phyloP scores from a whole-genome alignment of 1,140 invertebrate species.

The Heterodera carotae region DNA sequence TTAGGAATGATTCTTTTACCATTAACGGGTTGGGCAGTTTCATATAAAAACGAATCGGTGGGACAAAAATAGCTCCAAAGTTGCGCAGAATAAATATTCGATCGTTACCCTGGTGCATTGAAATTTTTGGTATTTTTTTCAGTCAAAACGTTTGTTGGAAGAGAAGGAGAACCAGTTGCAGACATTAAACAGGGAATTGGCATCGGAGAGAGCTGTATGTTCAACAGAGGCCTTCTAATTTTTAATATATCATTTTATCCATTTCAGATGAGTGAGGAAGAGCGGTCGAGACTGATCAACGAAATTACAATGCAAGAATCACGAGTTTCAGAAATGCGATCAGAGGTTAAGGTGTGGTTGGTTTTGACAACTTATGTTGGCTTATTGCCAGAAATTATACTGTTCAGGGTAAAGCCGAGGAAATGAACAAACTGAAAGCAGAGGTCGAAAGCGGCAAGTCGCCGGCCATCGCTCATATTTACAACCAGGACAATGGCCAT shows the following conservation, averaged over 20 bases:
- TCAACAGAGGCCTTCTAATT: no score
- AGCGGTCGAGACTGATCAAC: slow-evolving; percentile 76
- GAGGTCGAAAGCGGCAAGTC: slow-evolving; percentile 74
- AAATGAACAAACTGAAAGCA: slow-evolving; percentile 80
- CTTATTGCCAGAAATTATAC: no score
- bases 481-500: slow-evolving; percentile 73
- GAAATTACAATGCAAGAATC: slow-evolving; percentile 49
- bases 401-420: slow-evolving; percentile 79
- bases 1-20: no score
- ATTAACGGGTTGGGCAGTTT: no score
- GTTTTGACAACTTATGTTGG: no score
- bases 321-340: slow-evolving; percentile 52
- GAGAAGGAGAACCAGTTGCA: slow-evolving; percentile 77
- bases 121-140: slow-evolving; percentile 27
- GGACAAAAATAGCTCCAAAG: no score
- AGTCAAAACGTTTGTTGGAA: slow-evolving; percentile 67
- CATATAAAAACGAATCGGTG: no score
- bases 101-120: no score
- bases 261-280: slow-evolving; percentile 89
- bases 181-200: slow-evolving; percentile 86
- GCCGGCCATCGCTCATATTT: not conserved
- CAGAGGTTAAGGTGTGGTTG: slow-evolving; percentile 22
- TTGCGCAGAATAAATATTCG: no score
- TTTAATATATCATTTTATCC: slow-evolving; percentile 66
- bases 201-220: slow-evolving; percentile 73